Conservation (phyloP, 2,113 vertebrate genomes). For the Guaruba guarouba region DNA sequence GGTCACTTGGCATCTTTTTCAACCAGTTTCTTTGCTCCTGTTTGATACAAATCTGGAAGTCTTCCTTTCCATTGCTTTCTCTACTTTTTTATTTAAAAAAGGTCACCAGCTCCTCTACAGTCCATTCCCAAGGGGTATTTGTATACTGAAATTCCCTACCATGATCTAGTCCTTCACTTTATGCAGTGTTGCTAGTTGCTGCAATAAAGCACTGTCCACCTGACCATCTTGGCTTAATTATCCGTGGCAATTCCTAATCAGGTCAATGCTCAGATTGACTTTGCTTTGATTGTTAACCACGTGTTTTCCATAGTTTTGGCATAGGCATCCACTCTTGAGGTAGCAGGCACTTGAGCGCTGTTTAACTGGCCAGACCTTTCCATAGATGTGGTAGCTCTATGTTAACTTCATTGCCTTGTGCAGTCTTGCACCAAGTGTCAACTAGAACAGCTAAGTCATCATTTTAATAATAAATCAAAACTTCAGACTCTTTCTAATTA, state of each 20-base stretch:
- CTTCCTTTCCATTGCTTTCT: neutral
- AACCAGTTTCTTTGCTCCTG: neutral
- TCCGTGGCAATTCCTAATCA: neutral
- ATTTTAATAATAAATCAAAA: too few species aligned
- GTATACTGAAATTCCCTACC: accelerated
- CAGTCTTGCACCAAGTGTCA: neutral
- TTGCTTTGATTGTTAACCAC: neutral
- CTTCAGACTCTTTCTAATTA: neutral
- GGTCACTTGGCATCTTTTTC: neutral
- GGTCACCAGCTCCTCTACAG: neutral
- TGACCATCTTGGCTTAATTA: neutral
- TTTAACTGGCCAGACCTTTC: neutral
- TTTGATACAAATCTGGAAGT: neutral
- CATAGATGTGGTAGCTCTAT: neutral
- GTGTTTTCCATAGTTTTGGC: neutral
- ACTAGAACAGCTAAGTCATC: neutral
- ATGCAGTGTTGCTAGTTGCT: accelerated
- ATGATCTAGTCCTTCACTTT: accelerated
- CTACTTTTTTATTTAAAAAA: neutral
- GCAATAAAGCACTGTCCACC: neutral
- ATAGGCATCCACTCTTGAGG: accelerated
- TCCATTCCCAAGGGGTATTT: neutral
- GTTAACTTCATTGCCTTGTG: neutral
- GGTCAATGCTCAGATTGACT: neutral
- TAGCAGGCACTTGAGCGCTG: neutral